Percentiles rank a stretch among this genome's conserved stretches.
Conservation (phyloP, 2,888 invertebrate species). For the Xanthostigma xanthostigma region DNA sequence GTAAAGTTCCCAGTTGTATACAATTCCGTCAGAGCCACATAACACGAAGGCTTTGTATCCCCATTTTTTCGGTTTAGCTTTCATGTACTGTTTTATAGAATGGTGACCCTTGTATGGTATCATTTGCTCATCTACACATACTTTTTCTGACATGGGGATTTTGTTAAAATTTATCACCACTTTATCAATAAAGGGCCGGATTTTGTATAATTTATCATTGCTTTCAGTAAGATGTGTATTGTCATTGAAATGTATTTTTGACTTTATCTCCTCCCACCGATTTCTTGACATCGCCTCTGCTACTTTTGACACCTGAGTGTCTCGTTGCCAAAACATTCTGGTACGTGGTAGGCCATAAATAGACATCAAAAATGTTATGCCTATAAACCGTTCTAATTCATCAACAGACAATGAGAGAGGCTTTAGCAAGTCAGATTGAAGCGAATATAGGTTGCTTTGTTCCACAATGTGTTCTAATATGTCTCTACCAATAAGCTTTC, state of each 20-base stretch:
- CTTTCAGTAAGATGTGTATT: neutral
- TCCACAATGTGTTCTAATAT: no score
- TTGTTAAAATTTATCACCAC: constrained; percentile 9
- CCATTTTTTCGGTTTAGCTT: constrained; percentile 17
- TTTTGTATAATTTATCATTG: constrained; percentile 10
- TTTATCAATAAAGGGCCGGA: constrained; percentile 12
- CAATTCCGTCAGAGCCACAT: constrained; percentile 14
- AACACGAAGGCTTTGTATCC: constrained; percentile 17
- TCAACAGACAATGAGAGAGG: no score
- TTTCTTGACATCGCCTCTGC: no score
- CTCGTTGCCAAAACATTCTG: no score
- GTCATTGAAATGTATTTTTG: neutral
- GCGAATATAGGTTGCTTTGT: no score
- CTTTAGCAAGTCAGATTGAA: no score
- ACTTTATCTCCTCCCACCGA: no score
- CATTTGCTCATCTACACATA: constrained; percentile 18
- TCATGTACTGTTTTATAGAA: constrained; percentile 17
- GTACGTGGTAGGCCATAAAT: no score
- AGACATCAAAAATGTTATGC: no score
- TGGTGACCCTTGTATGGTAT: constrained; percentile 18
- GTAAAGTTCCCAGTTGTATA: constrained; percentile 18
- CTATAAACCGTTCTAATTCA: no score
- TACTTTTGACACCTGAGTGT: no score
- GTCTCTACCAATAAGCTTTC: no score
- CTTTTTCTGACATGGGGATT: neutral